Evolutionary conservation across 2,113 vertebrate species (phyloP), one percentile per base, ranked within the genome.

Genomic region (Campylomormyrus numenius): DNA sequence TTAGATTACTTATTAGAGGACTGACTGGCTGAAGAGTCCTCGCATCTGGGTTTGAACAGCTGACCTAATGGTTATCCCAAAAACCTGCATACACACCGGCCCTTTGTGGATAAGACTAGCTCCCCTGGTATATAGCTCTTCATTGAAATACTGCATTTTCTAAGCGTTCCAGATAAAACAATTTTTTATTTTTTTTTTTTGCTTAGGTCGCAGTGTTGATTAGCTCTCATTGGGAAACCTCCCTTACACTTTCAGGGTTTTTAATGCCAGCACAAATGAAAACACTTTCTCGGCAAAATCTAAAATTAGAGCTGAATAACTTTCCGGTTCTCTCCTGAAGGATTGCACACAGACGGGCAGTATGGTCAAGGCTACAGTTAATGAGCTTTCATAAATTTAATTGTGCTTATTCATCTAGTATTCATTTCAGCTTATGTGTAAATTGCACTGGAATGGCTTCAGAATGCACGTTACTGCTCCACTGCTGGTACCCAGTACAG

Each of bases 321-420:
- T 87, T 42, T 42, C 11, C 91, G 9, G 53, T 42, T 88, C 70
- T 42, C 9, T 88, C 90, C 5, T 93, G 96, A 94, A 96, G 95
- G 94, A 96, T 94, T 27, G 31, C 62, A 31, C 92, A 93, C 94
- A 93, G 89, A 42, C 94, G 94, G 94, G 88, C 94, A 96, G 93
- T 90, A 96, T 96, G 95, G 96, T 96, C 89, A 96, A 96, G 96
- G 95, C 96, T 21, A 95, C 95, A 74, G 93, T 96, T 93, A 96
- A 96, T 85, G 96, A 95, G 95, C 96, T 70, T 70, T 94, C 95
- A 95, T 66, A 85, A 48, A n/a, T 7, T 48, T 49, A 49, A 42
- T 19, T 80, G 74, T 39, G 35, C 74, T 84, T 17, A 19, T 88
- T 7, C 3, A 4, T 13, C 70, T 21, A 7, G 58, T 15, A 24